Conservation (phyloP, 2,888 invertebrate species). For the Dynastes grantii region DNA sequence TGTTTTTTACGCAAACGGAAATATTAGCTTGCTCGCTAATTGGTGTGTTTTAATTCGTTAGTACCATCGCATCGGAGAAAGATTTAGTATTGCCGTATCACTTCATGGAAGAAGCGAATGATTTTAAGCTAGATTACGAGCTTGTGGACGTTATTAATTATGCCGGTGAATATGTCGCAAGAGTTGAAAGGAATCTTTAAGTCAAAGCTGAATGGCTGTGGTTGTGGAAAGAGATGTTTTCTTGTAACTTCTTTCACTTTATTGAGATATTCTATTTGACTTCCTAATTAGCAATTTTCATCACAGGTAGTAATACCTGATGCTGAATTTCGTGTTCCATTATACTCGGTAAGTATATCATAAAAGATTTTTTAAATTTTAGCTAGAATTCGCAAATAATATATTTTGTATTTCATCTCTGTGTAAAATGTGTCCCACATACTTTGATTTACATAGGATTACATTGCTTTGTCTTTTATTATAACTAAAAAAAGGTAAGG, state of each 20-base stretch:
- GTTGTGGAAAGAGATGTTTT: neutral
- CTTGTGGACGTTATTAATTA: conserved; percentile 25
- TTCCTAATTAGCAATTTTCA: conserved; percentile 1
- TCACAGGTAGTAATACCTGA: no score
- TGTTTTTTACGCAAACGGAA: conserved; percentile 11
- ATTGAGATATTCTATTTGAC: neutral
- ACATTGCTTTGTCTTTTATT: no score
- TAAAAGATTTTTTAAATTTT: no score
- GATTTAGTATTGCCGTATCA: conserved; percentile 25
- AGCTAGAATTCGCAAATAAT: no score
- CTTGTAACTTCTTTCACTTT: conserved; percentile 25
- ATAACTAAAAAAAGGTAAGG: no score
- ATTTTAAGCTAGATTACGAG: conserved; percentile 4
- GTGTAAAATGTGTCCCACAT: no score
- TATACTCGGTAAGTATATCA: no score
- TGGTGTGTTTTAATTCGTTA: conserved; percentile 30
- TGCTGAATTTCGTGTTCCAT: no score
- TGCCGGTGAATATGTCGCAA: conserved; percentile 30
- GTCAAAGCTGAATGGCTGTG: conserved; percentile 10
- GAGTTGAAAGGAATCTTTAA: conserved; percentile 24
- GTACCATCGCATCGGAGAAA: neutral
- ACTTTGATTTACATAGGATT: no score
- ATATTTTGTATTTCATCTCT: no score
- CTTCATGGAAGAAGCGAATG: conserved; percentile 14
- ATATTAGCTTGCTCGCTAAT: conserved; percentile 35